A percentile compares a stretch with the other conserved stretches of the same genome.
Conservation (phyloP, 2,888 invertebrate species). For the Leucozona laternaria region DNA sequence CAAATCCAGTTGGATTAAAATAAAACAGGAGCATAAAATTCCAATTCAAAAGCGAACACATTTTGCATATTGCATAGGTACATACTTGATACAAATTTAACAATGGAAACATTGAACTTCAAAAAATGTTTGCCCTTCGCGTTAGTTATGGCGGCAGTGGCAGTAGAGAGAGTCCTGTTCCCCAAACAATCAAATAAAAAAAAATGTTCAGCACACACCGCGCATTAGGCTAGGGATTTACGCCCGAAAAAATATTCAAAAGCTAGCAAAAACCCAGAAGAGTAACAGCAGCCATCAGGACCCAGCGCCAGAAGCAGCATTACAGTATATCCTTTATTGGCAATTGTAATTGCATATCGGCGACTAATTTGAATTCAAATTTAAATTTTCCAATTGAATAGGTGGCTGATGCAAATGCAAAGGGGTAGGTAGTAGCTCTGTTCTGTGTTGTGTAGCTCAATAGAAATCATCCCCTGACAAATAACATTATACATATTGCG, state of each 20-base stretch:
- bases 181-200: slow-evolving; percentile 62
- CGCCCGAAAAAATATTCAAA: slow-evolving; percentile 43
- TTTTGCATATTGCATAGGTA: slow-evolving; percentile 29
- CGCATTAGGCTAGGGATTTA: slow-evolving; percentile 34
- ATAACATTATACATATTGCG: slow-evolving; percentile 43
- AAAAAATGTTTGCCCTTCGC: slow-evolving; percentile 38
- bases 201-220: slow-evolving; percentile 39
- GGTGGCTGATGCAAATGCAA: slow-evolving; percentile 46
- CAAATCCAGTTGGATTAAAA: slow-evolving; percentile 50
- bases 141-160: neutral
- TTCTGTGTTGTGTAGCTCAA: neutral
- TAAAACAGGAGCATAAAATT: slow-evolving; percentile 52
- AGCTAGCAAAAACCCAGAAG: slow-evolving; percentile 23
- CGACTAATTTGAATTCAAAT: slow-evolving; percentile 78
- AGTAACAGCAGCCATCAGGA: neutral
- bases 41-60: slow-evolving; percentile 32
- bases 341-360: slow-evolving; percentile 74
- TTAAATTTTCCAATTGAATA: slow-evolving; percentile 76
- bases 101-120: slow-evolving; percentile 70
- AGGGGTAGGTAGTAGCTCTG: neutral
- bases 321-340: slow-evolving; percentile 52
- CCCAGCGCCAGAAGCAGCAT: neutral
- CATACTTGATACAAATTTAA: slow-evolving; percentile 20
- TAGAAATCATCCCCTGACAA: slow-evolving; percentile 57
- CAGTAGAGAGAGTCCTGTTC: slow-evolving; percentile 6